Base-by-base conservation (phyloP, 2,888 invertebrate genomes). In the Asteroscopus sphinx region DNA sequence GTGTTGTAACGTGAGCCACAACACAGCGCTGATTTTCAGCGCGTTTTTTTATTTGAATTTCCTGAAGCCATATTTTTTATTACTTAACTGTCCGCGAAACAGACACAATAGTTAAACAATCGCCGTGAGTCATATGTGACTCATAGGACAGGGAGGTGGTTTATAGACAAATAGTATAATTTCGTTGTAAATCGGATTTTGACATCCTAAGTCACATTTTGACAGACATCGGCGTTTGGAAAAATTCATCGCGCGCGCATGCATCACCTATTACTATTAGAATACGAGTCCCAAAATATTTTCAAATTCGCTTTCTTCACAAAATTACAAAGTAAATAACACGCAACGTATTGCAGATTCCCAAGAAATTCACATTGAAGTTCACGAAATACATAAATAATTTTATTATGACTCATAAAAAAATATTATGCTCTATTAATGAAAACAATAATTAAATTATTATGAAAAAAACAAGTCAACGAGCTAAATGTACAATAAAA, bases 301-400 rank as follows among this genome's bases (percentile, higher is more conserved):
- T 60, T 39, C 21, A 13, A 40, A 49, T 45, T 61, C 54, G 35
- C 26, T 60, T 66, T 72, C 48, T 42, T 63, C 45, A 54, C 26
- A 8, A 56, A 57, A 53, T 54, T 68, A 70, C 49, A 66, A 66
- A 48, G 28, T 69, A 55, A 49, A 57, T 57, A 67, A 68, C 80
- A 83, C 75, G 78, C 81, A 84, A 86, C 77, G 87, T 90, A 93
- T 93, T 94, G 93, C 93, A 94, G 93, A 94, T 94, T 93, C 93
- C 93, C 85, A 85, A 86, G n/a, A n/a, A 85, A 80, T 84, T 86
- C 87, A 82, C 79, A 80, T 81, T 80, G 79, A 78, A 81, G 76
- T 83, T 83, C 77, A 81, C 80, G 71, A 80, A 82, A 82, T 76
- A 80, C 64, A 79, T 73, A 69, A 77, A 85, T n/a, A n/a, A n/a